Conservation (phyloP, 2,888 invertebrate genomes). For the Dynastes maya region DNA sequence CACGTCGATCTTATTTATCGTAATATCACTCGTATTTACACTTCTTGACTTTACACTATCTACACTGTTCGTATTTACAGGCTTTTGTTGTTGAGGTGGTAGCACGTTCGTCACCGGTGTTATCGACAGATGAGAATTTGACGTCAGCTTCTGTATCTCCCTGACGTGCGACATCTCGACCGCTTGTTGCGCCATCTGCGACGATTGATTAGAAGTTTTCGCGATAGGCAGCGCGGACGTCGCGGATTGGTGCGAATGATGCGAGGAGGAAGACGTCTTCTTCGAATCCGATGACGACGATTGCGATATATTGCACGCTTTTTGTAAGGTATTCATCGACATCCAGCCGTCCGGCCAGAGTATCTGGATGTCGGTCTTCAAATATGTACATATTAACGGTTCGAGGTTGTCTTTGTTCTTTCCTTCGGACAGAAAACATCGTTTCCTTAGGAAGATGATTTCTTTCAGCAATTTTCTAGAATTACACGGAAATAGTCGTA, state of each 20-base stretch:
- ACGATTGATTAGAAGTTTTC: constrained; percentile 29
- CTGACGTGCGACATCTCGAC: constrained; percentile 48
- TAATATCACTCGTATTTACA: constrained; percentile 55
- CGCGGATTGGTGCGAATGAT: constrained; percentile 16
- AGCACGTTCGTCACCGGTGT: constrained; percentile 54
- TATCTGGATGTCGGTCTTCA: constrained; percentile 70
- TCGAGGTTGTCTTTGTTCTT: constrained; percentile 71
- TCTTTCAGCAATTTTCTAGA: constrained; percentile 66
- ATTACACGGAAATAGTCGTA: constrained; percentile 37
- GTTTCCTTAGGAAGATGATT: constrained; percentile 64
- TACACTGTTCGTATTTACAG: constrained; percentile 48
- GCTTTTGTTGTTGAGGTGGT: constrained; percentile 20
- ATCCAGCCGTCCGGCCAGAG: constrained; percentile 76
- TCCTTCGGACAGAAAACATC: constrained; percentile 66
- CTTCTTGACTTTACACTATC: constrained; percentile 51
- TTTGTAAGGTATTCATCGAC: constrained; percentile 66
- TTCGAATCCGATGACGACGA: constrained; percentile 52
- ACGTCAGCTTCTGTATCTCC: constrained; percentile 55
- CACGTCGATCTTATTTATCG: constrained; percentile 58
- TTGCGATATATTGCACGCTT: constrained; percentile 60
- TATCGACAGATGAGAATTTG: constrained; percentile 57
- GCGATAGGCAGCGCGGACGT: neutral
- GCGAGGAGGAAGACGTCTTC: constrained; percentile 5
- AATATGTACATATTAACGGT: constrained; percentile 70
- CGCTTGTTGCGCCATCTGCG: constrained; percentile 14